Conservation (phyloP, 2,113 vertebrate genomes). For the Acanthochromis polyacanthus region DNA sequence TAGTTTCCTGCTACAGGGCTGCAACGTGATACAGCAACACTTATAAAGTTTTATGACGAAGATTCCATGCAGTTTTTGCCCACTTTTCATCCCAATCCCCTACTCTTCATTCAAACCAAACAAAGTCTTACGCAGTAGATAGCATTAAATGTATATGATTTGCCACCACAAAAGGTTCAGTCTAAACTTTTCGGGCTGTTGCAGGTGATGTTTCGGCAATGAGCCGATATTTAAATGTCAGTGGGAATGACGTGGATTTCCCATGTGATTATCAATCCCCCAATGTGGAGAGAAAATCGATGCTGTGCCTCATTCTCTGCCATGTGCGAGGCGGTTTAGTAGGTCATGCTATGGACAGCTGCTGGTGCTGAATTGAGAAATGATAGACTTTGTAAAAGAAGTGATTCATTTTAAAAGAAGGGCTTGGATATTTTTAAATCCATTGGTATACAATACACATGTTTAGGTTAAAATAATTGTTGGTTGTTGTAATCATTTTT, state of each 20-base stretch:
- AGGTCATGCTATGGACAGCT: slow-evolving; percentile 30
- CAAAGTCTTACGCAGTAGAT: neutral
- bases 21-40: neutral
- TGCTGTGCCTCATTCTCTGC: slow-evolving; percentile 15
- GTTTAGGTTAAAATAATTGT: neutral
- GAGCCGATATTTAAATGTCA: slow-evolving; percentile 24
- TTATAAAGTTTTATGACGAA: neutral
- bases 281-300: slow-evolving; percentile 22
- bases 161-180: neutral
- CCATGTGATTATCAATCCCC: slow-evolving; percentile 15
- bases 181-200: neutral
- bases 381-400: neutral
- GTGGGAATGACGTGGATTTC: slow-evolving; percentile 7
- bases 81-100: too few species aligned
- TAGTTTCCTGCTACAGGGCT: neutral
- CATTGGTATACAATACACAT: neutral
- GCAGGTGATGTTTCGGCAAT: neutral
- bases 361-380: slow-evolving; percentile 19
- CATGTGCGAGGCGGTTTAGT: slow-evolving; percentile 18
- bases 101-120: too few species aligned
- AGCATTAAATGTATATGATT: neutral
- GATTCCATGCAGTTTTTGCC: too few species aligned
- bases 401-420: neutral
- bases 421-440: neutral
- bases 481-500: neutral